These are phyloP conservation scores for Pterocles burchelli DNA, from an alignment of 2,113 vertebrate genomes.

Conservation along the genomic window DNA sequence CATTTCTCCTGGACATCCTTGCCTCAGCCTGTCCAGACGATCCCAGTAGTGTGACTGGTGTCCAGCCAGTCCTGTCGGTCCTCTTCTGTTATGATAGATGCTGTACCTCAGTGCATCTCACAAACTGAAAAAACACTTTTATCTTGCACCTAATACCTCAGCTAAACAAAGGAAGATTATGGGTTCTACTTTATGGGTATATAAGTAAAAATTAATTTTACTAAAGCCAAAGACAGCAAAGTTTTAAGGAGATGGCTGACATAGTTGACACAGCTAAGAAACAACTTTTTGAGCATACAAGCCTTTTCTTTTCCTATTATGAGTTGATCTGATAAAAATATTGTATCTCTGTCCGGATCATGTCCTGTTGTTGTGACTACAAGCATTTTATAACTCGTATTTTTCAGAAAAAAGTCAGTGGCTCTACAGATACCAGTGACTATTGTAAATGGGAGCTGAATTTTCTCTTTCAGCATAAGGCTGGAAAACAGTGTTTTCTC, in stretches of 20 bases:
- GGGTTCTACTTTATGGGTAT: not conserved
- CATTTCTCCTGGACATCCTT: not conserved
- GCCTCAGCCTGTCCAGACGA: not conserved
- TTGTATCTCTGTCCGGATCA: not conserved
- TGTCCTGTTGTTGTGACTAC: not conserved
- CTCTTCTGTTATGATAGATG: not conserved
- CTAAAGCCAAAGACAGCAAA: not conserved
- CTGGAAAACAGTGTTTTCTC: not conserved
- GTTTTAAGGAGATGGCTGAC: not conserved
- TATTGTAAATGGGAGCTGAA: not conserved
- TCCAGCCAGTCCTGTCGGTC: not conserved
- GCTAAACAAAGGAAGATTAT: not conserved
- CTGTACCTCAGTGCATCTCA: not conserved
- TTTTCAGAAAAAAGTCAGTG: not conserved
- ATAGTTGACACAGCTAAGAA: not conserved
- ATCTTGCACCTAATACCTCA: not conserved
- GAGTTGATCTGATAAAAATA: not conserved
- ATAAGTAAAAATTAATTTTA: not conserved
- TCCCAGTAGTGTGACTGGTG: rapidly evolving
- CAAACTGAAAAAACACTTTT: not conserved
- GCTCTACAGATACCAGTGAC: not conserved
- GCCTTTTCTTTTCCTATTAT: not conserved
- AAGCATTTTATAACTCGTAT: not conserved
- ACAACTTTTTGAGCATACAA: not conserved
- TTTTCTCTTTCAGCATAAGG: not conserved